Evolutionary conservation across 2,797 vertebrate genomes (phyloP).

Genomic region (Lophotriccus pileatus): DNA sequence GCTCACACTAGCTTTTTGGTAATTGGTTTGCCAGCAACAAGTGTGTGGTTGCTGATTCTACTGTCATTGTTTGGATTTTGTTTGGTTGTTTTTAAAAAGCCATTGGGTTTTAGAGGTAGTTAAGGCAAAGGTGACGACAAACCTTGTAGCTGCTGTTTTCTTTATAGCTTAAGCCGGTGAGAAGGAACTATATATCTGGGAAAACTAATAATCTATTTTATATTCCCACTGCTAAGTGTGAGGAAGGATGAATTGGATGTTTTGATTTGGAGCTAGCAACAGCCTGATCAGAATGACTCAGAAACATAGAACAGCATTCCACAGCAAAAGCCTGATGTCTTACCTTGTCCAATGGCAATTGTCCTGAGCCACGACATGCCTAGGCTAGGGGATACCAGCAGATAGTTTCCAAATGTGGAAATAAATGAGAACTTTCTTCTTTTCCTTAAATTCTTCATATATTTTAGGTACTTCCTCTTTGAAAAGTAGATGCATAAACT

Average conservation of each 20-base stretch:
- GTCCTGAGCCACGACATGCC: background rate
- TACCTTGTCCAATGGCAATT: background rate
- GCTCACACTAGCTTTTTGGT: background rate
- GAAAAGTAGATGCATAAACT: background rate
- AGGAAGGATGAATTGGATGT: background rate
- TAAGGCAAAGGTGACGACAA: background rate
- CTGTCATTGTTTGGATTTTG: background rate
- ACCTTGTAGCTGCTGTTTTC: background rate
- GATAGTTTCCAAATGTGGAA: background rate
- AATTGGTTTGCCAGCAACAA: background rate
- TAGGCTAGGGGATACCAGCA: background rate
- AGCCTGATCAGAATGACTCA: background rate
- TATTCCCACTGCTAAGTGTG: background rate
- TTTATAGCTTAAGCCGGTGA: background rate
- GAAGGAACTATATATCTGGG: background rate
- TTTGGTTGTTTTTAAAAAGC: background rate
- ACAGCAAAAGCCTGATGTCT: rapidly evolving
- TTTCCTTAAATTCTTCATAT: background rate
- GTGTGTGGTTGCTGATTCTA: background rate
- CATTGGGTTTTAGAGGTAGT: background rate
- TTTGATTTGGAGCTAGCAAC: background rate
- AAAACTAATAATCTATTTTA: background rate
- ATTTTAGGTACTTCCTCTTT: background rate
- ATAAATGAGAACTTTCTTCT: background rate
- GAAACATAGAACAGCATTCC: rapidly evolving